phyloP scores from a whole-genome alignment of 2,888 invertebrate genomes.

The Globia sparganii region DNA sequence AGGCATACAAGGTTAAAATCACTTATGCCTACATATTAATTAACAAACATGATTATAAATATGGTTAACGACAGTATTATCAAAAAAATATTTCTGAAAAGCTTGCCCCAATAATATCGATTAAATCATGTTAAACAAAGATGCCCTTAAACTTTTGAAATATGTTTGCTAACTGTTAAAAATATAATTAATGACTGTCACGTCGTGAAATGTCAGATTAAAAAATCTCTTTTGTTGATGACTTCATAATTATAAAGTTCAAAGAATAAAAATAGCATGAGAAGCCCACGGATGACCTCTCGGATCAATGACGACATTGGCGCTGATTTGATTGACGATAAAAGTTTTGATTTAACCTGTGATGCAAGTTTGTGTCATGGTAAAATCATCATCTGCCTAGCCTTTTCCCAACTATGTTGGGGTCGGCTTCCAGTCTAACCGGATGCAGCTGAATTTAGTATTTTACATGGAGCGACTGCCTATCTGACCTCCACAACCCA shows the following conservation, averaged over 20 bases:
- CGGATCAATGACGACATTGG: slow-evolving; percentile 38
- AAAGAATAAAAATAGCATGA: slow-evolving; percentile 50
- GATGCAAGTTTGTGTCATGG: slow-evolving; percentile 29
- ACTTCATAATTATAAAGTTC: slow-evolving; percentile 58
- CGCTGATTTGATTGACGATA: slow-evolving; percentile 27
- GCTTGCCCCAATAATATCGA: neutral
- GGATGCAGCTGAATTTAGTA: too few species aligned
- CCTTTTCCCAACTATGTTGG: too few species aligned
- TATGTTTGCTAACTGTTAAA: neutral
- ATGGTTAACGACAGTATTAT: neutral
- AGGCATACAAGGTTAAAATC: slow-evolving; percentile 38
- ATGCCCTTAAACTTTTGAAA: slow-evolving; percentile 15
- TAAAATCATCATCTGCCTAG: too few species aligned
- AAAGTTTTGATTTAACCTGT: slow-evolving; percentile 28
- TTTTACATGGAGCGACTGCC: too few species aligned
- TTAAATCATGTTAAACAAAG: neutral
- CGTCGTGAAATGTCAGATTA: slow-evolving; percentile 54
- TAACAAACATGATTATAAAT: slow-evolving; percentile 40
- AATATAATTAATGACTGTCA: slow-evolving; percentile 16
- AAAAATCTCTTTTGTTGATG: slow-evolving; percentile 50
- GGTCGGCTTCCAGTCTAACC: too few species aligned
- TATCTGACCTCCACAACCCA: too few species aligned
- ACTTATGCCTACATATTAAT: slow-evolving; percentile 34
- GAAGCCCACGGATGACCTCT: slow-evolving; percentile 46
- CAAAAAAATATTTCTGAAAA: slow-evolving; percentile 7